phyloP scores from a whole-genome alignment of 2,797 vertebrate genomes.

The Acanthurus lineatus region DNA sequence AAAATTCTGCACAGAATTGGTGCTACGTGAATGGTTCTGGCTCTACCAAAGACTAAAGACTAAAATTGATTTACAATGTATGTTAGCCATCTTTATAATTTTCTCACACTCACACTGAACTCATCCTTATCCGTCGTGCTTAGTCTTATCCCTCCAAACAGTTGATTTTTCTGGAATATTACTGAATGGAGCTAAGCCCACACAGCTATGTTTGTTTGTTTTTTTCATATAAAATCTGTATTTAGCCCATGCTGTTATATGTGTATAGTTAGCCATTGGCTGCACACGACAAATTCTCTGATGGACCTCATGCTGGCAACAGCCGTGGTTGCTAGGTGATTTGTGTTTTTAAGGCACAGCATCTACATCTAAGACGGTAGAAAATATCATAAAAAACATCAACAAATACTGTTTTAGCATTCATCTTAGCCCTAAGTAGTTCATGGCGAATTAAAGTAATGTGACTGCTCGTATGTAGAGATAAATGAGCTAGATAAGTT shows the following conservation, averaged over 20 bases:
- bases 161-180: slow-evolving; percentile 10
- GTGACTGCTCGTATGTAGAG: neutral
- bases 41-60: too few species aligned
- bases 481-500: neutral
- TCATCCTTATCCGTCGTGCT: neutral
- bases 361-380: slow-evolving; percentile 14
- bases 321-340: slow-evolving; percentile 54
- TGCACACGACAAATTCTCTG: slow-evolving; percentile 27
- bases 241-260: slow-evolving; percentile 36
- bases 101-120: neutral
- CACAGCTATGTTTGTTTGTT: slow-evolving; percentile 30
- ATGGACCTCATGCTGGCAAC: slow-evolving; percentile 48
- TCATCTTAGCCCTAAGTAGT: neutral
- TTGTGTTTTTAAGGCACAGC: slow-evolving; percentile 29
- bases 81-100: neutral
- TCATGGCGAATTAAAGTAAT: slow-evolving; percentile 7
- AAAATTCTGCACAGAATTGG: neutral
- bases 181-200: slow-evolving; percentile 30
- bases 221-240: slow-evolving; percentile 32
- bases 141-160: neutral
- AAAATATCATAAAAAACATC: slow-evolving; percentile 16
- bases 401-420: neutral
- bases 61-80: neutral
- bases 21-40: too few species aligned
- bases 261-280: slow-evolving; percentile 47